Conservation (phyloP, 2,888 invertebrate genomes). For the Amblyteles armatorius region DNA sequence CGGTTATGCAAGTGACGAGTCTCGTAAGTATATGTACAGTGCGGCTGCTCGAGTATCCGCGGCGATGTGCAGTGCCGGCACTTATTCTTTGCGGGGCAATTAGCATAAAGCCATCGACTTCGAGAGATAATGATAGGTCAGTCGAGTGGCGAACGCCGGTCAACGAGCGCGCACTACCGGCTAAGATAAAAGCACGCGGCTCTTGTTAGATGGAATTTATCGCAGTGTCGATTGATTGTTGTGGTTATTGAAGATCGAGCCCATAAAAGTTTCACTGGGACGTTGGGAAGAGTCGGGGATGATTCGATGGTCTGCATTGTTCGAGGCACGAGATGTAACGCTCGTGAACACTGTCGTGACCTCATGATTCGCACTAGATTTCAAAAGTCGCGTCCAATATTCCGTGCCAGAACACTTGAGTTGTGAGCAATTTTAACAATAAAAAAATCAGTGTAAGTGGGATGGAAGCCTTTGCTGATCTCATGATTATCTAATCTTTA, state of each 20-base stretch:
- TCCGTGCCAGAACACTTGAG: too few relatives aligned
- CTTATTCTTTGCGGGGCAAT: slow-evolving; percentile 33
- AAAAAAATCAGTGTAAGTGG: too few relatives aligned
- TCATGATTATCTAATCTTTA: too few relatives aligned
- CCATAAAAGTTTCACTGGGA: not conserved
- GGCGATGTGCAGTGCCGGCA: not conserved
- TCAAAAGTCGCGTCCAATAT: too few relatives aligned
- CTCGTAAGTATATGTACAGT: slow-evolving; percentile 35
- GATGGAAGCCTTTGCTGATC: too few relatives aligned
- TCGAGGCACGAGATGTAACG: too few relatives aligned
- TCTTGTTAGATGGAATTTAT: not conserved
- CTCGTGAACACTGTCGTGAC: too few relatives aligned
- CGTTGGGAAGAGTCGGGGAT: not conserved
- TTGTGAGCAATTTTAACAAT: too few relatives aligned
- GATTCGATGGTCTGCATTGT: too few relatives aligned
- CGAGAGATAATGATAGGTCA: slow-evolving; percentile 62
- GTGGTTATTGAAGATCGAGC: not conserved
- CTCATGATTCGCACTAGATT: too few relatives aligned
- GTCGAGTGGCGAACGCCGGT: slow-evolving; percentile 38
- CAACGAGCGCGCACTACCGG: not conserved
- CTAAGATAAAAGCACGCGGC: not conserved
- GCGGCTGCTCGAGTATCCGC: not conserved
- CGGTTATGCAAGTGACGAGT: slow-evolving; percentile 48
- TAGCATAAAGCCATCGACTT: slow-evolving; percentile 51
- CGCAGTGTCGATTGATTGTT: slow-evolving; percentile 1